These are phyloP conservation scores for Alloscopus bannaensis DNA, from an alignment of 2,888 invertebrate species.

Conservation along the genomic window DNA sequence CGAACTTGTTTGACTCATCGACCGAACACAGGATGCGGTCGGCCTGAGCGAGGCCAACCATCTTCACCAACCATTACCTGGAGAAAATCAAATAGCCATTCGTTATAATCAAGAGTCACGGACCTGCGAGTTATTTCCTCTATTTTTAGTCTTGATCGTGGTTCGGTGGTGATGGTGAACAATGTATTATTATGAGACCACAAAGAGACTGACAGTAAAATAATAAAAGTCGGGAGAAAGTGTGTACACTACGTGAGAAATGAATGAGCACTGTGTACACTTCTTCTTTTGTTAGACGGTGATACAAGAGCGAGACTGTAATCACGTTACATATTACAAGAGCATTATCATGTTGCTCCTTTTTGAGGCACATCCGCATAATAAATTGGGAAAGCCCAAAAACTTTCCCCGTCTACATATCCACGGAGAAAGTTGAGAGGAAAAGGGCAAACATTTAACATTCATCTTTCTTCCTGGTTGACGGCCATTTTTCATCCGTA, in stretches of 20 bases:
- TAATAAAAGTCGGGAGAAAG: slow-evolving; percentile 38
- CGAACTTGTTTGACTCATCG: slow-evolving; percentile 69
- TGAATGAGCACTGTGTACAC: slow-evolving; percentile 44
- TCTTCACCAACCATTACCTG: slow-evolving; percentile 71
- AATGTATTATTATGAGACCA: background rate
- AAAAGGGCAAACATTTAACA: slow-evolving; percentile 59
- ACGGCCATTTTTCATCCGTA: slow-evolving; percentile 50
- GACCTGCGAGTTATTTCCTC: too few relatives aligned
- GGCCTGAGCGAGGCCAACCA: slow-evolving; percentile 69
- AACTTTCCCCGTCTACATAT: too few relatives aligned
- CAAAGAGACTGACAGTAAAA: slow-evolving; percentile 29
- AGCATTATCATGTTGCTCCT: too few relatives aligned
- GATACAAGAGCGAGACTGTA: too few relatives aligned
- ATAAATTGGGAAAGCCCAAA: too few relatives aligned
- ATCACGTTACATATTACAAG: too few relatives aligned
- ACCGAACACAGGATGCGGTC: slow-evolving; percentile 68
- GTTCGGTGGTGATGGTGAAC: too few relatives aligned
- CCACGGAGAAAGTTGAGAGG: too few relatives aligned
- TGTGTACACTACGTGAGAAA: slow-evolving; percentile 41
- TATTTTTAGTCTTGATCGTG: too few relatives aligned
- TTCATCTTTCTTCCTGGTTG: slow-evolving; percentile 53
- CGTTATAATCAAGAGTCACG: too few relatives aligned
- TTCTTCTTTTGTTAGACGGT: too few relatives aligned
- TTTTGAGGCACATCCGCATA: too few relatives aligned
- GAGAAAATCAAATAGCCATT: slow-evolving; percentile 45